Conservation (phyloP, 2,797 vertebrate species). For the Cirrhinus molitorella region DNA sequence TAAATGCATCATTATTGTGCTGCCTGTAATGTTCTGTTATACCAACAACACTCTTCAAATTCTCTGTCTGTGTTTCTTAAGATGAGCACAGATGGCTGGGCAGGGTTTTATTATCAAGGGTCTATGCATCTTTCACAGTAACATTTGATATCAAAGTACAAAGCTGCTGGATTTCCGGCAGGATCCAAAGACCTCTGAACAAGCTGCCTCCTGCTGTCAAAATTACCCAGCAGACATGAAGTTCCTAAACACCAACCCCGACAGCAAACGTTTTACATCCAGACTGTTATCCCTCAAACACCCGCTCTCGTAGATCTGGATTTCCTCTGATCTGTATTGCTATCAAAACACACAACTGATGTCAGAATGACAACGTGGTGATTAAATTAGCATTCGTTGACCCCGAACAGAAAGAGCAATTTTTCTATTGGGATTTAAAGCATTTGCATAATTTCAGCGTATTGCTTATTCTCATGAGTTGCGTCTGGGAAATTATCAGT, state of each 20-base stretch:
- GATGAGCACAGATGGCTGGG: constrained; percentile 40
- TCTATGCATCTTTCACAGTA: constrained; percentile 40
- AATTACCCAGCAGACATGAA: constrained; percentile 34
- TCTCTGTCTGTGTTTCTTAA: neutral
- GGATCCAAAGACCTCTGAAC: constrained; percentile 50
- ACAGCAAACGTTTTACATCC: constrained; percentile 42
- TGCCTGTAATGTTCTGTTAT: constrained; percentile 26
- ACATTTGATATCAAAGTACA: constrained; percentile 48
- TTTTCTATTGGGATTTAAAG: constrained; percentile 5
- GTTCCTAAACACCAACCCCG: constrained; percentile 44
- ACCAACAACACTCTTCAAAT: constrained; percentile 5
- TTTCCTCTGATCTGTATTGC: constrained; percentile 39
- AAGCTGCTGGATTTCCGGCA: constrained; percentile 43
- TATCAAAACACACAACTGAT: constrained; percentile 24
- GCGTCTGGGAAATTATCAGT: neutral
- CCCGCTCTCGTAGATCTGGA: neutral
- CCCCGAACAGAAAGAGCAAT: constrained; percentile 25
- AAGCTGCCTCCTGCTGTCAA: constrained; percentile 49
- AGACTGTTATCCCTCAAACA: constrained; percentile 38
- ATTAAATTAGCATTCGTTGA: constrained; percentile 39
- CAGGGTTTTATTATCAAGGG: constrained; percentile 44
- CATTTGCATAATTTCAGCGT: constrained; percentile 7
- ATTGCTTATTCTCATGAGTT: neutral
- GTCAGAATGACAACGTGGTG: neutral
- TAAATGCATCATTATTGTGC: constrained; percentile 4